These are phyloP conservation scores for Ictalurus punctatus DNA, from an alignment of 2,113 vertebrate species.

Conservation along the genomic window DNA sequence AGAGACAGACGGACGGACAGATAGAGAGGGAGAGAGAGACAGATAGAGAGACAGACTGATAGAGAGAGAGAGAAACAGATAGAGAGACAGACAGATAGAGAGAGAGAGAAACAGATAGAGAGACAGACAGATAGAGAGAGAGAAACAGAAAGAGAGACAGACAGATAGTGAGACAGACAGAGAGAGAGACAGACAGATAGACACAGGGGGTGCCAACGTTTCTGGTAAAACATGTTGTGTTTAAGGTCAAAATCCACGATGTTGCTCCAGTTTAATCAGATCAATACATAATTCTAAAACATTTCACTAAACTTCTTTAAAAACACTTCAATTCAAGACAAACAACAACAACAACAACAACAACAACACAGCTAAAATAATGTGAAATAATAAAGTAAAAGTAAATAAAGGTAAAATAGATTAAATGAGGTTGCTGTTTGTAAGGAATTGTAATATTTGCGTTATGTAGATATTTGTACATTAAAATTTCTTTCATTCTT, in stretches of 20 bases:
- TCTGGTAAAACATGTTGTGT: conserved; percentile 7
- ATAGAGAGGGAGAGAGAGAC: background rate
- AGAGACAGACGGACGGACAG: background rate
- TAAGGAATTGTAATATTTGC: background rate
- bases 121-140: background rate
- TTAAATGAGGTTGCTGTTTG: background rate
- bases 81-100: background rate
- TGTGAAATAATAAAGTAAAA: background rate
- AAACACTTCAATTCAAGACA: too few relatives aligned
- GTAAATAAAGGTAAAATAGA: background rate
- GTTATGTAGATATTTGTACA: background rate
- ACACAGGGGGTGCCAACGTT: background rate
- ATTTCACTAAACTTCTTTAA: background rate
- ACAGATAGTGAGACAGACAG: background rate
- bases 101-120: too few relatives aligned
- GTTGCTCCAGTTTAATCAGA: background rate
- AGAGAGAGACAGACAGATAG: background rate
- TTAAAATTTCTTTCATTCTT: background rate
- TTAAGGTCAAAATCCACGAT: conserved; percentile 6
- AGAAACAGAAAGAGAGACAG: too few relatives aligned
- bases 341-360: too few relatives aligned
- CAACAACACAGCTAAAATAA: too few relatives aligned
- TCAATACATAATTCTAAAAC: background rate
- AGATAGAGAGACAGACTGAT: background rate
- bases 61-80: background rate